phyloP scores from a whole-genome alignment of 2,113 vertebrate genomes.

The Triplophysa rosa region DNA sequence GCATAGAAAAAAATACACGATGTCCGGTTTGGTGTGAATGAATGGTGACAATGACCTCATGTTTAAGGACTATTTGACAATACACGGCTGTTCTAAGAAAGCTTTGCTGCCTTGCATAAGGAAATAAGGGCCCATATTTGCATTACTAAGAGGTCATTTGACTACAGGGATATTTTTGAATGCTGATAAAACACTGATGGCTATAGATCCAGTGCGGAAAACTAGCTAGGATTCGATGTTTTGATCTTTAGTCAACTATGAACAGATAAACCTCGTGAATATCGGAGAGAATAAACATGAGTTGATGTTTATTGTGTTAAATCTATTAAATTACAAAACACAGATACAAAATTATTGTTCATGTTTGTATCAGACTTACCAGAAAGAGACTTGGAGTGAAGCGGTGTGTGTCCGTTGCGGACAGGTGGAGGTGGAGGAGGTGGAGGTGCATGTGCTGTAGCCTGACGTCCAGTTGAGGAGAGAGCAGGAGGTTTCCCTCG shows the following conservation, averaged over 20 bases:
- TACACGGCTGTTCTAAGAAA: slow-evolving; percentile 8
- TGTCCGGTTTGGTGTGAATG: neutral
- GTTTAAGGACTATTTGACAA: neutral
- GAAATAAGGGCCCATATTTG: slow-evolving; percentile 54
- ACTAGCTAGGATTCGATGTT: neutral
- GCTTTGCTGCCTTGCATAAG: slow-evolving; percentile 23
- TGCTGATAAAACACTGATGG: neutral
- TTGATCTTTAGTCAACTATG: neutral
- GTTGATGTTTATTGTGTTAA: neutral
- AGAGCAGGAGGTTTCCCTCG: slow-evolving; percentile 82
- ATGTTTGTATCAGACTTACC: slow-evolving; percentile 32
- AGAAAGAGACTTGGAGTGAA: slow-evolving; percentile 65
- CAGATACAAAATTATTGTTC: neutral
- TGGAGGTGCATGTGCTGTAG: slow-evolving; percentile 79
- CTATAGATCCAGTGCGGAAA: neutral
- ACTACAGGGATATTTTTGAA: slow-evolving; percentile 44
- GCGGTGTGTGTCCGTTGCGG: slow-evolving; percentile 86
- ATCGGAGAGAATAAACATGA: neutral
- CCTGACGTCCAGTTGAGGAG: slow-evolving; percentile 78
- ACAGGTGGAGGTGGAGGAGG: slow-evolving; percentile 89
- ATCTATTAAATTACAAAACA: neutral
- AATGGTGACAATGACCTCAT: neutral
- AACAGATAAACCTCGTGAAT: neutral
- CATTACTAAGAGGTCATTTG: slow-evolving; percentile 58
- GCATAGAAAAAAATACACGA: too few relatives aligned